Conservation (phyloP, 2,113 vertebrate genomes). For the Poicephalus gulielmi region DNA sequence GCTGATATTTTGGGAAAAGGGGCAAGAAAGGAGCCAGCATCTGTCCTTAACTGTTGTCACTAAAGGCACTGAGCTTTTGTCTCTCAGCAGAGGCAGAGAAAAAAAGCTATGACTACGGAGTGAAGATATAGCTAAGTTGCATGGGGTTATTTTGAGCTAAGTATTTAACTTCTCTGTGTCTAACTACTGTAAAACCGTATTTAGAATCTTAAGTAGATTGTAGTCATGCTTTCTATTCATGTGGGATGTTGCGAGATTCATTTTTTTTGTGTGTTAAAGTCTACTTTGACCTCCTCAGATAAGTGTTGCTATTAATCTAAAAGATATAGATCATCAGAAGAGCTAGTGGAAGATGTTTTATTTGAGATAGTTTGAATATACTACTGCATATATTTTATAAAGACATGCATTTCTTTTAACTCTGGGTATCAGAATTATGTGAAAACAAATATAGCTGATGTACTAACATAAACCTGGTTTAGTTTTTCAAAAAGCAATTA, state of each 20-base stretch:
- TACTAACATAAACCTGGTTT: not conserved
- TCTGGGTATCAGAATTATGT: not conserved
- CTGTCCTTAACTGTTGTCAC: not conserved
- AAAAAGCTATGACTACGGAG: not conserved
- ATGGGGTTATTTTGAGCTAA: not conserved
- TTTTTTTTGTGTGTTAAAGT: not conserved
- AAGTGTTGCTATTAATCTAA: not conserved
- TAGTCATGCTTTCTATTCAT: not conserved
- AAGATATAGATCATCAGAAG: not conserved
- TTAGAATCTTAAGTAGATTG: not conserved
- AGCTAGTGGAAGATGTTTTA: not conserved
- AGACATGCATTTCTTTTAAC: not conserved
- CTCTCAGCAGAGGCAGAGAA: not conserved
- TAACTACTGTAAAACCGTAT: not conserved
- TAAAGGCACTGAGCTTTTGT: not conserved
- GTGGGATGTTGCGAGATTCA: not conserved
- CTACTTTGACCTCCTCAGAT: not conserved
- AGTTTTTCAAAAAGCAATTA: not conserved
- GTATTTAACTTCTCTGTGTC: not conserved
- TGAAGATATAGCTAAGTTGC: not conserved
- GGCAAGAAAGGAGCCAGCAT: not conserved
- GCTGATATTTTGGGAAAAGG: not conserved
- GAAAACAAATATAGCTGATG: not conserved
- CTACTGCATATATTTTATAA: not conserved
- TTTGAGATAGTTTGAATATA: not conserved